Evolutionary conservation across 2,888 invertebrate species (phyloP), one percentile per base, ranked within the genome.

Genomic region (Drosophila peninsularis): DNA sequence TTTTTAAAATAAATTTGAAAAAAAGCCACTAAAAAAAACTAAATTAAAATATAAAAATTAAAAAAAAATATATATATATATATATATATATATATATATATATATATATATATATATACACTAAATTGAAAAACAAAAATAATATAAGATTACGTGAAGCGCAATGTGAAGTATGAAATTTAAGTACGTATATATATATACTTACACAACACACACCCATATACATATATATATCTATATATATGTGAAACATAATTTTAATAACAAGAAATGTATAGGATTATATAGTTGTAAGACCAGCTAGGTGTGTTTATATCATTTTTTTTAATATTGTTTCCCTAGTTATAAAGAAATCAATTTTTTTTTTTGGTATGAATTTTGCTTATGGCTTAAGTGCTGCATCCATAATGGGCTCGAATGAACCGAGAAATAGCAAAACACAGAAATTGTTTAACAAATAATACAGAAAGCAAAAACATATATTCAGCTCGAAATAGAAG

Each of bases 1-100:
- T 82, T 82, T 84, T 65, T 72, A 84, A 82, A 82, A 84, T 87
- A 78, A 80, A 57, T 62, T 62, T 78, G 78, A 30, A 78, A 64
- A 57, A 69, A 67, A 37, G 56, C 60, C 45, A 52, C 54, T 55
- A 56, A 55, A 54, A 65, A 47, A 49, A 61, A 45, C 27, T 52
- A 36, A 61, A 36, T 34, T 30, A 56, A 53, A 30, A 56, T 32
- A 50, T 0, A 32, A 42, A 24, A 10, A 45, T 44, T 6, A 45
- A 49, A 41, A 1, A 56, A 52, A 49, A 24, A 34, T 11, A 24
- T 37, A 52, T 50, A 52, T 36, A n/a, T 30, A 32, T 21, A 36
- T 11, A 32, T 58, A n/a, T 47, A 24, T 24, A 24, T 4, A 32
- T 36, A 44, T 17, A 34, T 5, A 61, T 24, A 55, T 24, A 58